phyloP scores from a whole-genome alignment of 2,113 vertebrate genomes.

The Oophaga pumilio region DNA sequence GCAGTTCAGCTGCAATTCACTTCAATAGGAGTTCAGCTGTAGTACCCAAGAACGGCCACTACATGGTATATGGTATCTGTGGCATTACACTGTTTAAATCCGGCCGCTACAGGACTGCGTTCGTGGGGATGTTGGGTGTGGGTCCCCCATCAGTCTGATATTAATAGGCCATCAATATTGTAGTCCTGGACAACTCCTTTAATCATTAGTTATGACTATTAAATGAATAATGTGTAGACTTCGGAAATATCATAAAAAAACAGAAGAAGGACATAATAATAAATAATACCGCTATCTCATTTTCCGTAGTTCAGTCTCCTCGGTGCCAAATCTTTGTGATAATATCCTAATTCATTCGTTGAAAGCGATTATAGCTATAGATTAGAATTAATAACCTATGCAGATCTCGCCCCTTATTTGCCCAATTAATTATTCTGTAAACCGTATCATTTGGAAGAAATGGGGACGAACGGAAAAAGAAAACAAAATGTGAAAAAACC shows the following conservation, averaged over 20 bases:
- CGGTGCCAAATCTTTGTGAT: background rate
- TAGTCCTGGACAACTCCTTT: too few species aligned
- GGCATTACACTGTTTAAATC: too few species aligned
- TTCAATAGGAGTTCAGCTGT: too few species aligned
- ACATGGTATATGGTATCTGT: too few species aligned
- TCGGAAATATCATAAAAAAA: background rate
- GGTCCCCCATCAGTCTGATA: too few species aligned
- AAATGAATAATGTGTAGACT: too few species aligned
- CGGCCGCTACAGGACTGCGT: too few species aligned
- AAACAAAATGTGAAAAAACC: background rate
- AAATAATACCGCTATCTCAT: background rate
- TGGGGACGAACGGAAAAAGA: background rate
- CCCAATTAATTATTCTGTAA: constrained; percentile 3
- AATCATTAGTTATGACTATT: too few species aligned
- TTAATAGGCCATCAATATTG: too few species aligned
- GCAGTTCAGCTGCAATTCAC: too few species aligned
- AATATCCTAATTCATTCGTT: background rate
- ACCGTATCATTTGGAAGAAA: background rate
- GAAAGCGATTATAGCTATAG: background rate
- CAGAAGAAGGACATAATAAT: background rate
- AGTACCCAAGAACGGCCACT: too few species aligned
- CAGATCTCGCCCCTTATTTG: constrained; percentile 13
- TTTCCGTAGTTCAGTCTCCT: background rate
- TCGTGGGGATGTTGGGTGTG: too few species aligned
- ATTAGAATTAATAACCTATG: background rate